Evolutionary conservation across 2,797 vertebrate species (phyloP).

Genomic region (Micrastur ruficollis): DNA sequence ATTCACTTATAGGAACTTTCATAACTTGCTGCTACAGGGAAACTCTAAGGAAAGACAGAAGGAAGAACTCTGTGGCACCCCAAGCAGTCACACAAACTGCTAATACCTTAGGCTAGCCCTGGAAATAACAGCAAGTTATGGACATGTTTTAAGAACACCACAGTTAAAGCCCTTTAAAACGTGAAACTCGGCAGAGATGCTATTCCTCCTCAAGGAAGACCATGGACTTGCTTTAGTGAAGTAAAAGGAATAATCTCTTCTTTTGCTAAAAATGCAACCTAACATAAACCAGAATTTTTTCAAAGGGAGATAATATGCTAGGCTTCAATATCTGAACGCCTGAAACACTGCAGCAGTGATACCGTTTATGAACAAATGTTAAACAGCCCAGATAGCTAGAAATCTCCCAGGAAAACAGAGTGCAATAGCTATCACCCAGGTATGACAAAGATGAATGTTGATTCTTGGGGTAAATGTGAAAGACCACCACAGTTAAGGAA

Average conservation of each 20-base stretch:
- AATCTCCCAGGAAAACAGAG: background rate
- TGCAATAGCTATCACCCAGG: background rate
- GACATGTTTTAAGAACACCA: background rate
- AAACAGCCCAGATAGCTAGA: background rate
- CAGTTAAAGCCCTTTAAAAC: background rate
- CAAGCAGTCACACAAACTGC: background rate
- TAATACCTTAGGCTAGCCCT: background rate
- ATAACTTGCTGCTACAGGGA: background rate
- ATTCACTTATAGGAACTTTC: background rate
- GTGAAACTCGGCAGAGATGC: background rate
- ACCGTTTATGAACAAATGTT: background rate
- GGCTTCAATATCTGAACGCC: background rate
- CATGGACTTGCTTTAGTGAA: background rate
- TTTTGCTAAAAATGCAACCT: background rate
- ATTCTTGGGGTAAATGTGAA: background rate
- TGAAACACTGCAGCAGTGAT: background rate
- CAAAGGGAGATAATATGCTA: background rate
- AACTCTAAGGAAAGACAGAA: background rate
- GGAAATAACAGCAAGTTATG: background rate
- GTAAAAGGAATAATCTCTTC: background rate
- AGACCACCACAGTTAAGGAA: background rate
- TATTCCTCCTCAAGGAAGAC: background rate
- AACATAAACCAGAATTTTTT: background rate
- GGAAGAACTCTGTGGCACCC: background rate
- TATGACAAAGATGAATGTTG: background rate